Base-by-base conservation (phyloP, 53 echinoderm and acorn worm genomes). In the Zoroaster sp. region DNA sequence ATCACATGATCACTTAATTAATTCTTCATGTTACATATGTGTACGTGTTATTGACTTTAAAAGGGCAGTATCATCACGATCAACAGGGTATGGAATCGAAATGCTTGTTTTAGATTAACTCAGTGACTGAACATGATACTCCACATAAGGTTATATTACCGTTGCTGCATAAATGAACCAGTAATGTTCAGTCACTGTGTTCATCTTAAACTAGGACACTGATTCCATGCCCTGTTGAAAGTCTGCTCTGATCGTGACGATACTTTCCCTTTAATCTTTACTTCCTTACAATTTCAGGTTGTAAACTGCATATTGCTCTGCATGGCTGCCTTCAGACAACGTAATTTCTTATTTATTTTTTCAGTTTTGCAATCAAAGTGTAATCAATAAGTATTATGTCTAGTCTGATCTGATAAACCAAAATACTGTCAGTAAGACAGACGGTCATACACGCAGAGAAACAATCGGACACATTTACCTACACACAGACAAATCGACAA, bases 221-320 rank as follows among this genome's bases (percentile, higher is more conserved):
- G n/a, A n/a, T n/a, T n/a, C n/a, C n/a, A n/a, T n/a, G n/a, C n/a
- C n/a, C n/a, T n/a, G n/a, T n/a, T n/a, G n/a, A n/a, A n/a, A n/a
- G n/a, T n/a, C n/a, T n/a, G 25, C 7, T 17, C 20, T n/a, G 21
- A 7, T 52, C 4, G 52, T 52, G 4, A 52, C n/a, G n/a, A n/a
- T n/a, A n/a, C 20, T 5, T 52, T 0, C 1, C 15, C 4, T 17
- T 51, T 51, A 17, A 2, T 23, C 25, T 15, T 35, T 6, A 33
- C 4, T 32, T 46, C 45, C 12, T 2, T 88, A 42, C 33, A 5
- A 3, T 71, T 13, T 34, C 91, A 96, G 96, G 75, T 33, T 96
- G 96, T 35, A 92, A 88, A 39, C 78, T 96, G 4, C 96, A 96
- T 66, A 89, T 96, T 30, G 94, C 89, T 18, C 72, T 96, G 5